phyloP scores from a whole-genome alignment of 2,113 vertebrate genomes.

The Ailurus styani region DNA sequence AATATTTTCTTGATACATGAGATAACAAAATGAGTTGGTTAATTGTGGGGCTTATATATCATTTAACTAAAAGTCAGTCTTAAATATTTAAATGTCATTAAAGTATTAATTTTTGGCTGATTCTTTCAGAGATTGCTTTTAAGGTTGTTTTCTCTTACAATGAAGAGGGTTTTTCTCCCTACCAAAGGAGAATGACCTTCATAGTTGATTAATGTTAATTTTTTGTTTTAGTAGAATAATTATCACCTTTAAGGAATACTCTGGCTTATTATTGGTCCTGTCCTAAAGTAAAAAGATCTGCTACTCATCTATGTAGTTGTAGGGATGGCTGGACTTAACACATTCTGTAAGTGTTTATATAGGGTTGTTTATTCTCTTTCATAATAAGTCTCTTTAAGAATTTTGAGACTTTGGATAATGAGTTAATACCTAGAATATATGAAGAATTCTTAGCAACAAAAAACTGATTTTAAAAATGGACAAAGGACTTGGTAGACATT shows the following conservation, averaged over 20 bases:
- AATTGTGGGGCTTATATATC: background rate
- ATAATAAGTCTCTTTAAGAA: background rate
- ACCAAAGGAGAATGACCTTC: background rate
- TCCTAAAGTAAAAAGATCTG: no score
- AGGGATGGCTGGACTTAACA: background rate
- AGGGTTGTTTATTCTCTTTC: background rate
- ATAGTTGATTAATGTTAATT: background rate
- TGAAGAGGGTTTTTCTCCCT: background rate
- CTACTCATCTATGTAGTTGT: background rate
- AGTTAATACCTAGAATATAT: background rate
- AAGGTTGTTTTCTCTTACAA: background rate
- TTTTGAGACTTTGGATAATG: background rate
- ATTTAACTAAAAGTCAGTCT: background rate
- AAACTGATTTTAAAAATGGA: no score
- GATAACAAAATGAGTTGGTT: background rate
- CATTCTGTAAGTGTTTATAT: background rate
- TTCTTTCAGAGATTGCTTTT: background rate
- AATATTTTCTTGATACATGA: background rate
- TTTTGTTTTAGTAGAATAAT: background rate
- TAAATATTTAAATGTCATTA: background rate
- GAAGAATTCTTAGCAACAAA: no score
- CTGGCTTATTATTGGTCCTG: background rate
- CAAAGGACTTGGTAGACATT: no score
- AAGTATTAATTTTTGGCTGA: background rate
- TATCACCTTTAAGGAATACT: background rate